phyloP scores from a whole-genome alignment of 2,113 vertebrate species.

The Hyperoodon ampullatus region DNA sequence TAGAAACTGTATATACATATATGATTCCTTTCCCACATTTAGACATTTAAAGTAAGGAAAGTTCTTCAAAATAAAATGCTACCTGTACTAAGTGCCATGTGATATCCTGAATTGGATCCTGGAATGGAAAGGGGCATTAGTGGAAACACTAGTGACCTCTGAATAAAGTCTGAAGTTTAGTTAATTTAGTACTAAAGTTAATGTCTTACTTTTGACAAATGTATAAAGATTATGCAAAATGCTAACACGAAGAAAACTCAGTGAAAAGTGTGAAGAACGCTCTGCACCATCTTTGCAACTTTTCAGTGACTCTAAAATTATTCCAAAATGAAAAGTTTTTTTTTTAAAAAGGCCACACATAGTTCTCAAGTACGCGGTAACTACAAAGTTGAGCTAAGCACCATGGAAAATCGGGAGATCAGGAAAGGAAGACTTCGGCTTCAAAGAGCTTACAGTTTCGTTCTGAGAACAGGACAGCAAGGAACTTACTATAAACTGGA shows the following conservation, averaged over 20 bases:
- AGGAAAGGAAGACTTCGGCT: neutral
- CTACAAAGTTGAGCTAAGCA: neutral
- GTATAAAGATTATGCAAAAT: neutral
- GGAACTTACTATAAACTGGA: neutral
- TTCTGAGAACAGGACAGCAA: neutral
- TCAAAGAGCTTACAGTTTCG: neutral
- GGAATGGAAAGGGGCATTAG: neutral
- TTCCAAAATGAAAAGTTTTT: neutral
- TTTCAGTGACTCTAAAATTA: constrained; percentile 11
- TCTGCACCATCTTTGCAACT: neutral
- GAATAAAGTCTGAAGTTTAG: neutral
- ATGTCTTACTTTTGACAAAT: neutral
- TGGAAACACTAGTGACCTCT: neutral
- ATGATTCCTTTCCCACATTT: neutral
- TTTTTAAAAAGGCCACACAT: neutral
- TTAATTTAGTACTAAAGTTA: neutral
- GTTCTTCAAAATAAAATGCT: neutral
- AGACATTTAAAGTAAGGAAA: neutral
- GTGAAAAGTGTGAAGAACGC: neutral
- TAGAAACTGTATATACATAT: neutral
- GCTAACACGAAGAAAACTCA: neutral
- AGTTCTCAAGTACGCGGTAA: neutral
- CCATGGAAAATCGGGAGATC: neutral
- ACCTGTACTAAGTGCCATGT: neutral
- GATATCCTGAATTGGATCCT: neutral